A percentile compares a stretch with the other conserved stretches of the same genome.
phyloP scores from a whole-genome alignment of 2,888 invertebrate species.

The Lamproptera curius region DNA sequence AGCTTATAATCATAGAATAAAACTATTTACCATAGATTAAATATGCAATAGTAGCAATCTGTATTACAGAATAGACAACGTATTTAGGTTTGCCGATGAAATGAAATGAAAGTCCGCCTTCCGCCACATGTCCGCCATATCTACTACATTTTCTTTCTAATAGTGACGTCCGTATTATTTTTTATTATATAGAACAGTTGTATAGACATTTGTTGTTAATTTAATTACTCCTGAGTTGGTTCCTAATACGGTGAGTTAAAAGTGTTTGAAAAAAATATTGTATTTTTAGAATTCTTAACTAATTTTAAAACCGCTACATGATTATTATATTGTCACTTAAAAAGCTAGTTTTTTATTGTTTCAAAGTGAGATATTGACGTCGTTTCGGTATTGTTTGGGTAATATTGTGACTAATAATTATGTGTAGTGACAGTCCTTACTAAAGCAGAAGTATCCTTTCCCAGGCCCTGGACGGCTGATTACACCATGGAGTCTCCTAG shows the following conservation, averaged over 20 bases:
- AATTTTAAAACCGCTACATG: slow-evolving; percentile 62
- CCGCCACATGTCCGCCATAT: slow-evolving; percentile 75
- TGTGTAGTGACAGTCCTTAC: slow-evolving; percentile 25
- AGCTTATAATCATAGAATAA: too few relatives aligned
- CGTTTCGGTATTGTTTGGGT: slow-evolving; percentile 33
- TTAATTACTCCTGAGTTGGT: slow-evolving; percentile 67
- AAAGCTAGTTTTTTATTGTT: slow-evolving; percentile 46
- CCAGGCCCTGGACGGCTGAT: slow-evolving; percentile 60
- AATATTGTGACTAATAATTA: slow-evolving; percentile 33
- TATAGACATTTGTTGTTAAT: slow-evolving; percentile 67
- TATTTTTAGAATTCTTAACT: slow-evolving; percentile 46
- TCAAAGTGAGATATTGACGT: slow-evolving; percentile 23
- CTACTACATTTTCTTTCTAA: slow-evolving; percentile 66
- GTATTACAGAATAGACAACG: slow-evolving; percentile 34
- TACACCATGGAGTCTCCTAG: slow-evolving; percentile 82
- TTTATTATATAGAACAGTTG: slow-evolving; percentile 63
- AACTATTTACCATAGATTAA: too few relatives aligned
- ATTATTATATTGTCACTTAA: slow-evolving; percentile 66
- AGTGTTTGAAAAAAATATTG: slow-evolving; percentile 32
- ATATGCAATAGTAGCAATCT: slow-evolving; percentile 20
- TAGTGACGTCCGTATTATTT: slow-evolving; percentile 72
- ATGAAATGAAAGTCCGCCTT: slow-evolving; percentile 62
- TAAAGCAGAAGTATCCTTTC: slow-evolving; percentile 30
- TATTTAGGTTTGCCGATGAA: slow-evolving; percentile 40
- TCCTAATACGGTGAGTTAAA: slow-evolving; percentile 60